Evolutionary conservation across 2,888 invertebrate species (phyloP), one percentile per base, ranked within the genome.

Genomic region (Morpho achilles): DNA sequence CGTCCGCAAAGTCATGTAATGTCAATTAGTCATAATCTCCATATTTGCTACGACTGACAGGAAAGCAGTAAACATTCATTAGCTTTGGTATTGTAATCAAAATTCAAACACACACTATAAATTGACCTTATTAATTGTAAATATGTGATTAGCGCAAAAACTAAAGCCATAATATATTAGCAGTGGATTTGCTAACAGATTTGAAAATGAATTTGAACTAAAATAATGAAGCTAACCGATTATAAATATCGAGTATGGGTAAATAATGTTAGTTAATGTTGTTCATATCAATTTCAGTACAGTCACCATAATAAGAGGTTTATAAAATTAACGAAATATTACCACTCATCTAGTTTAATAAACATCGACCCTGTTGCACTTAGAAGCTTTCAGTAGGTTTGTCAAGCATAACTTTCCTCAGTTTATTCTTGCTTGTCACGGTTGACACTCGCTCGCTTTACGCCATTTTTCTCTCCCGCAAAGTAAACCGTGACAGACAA

Each of bases 351-450:
- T 67, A 69, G 67, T 69, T 67, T 67, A 71, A 64, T 66, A 67
- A 69, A 66, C 69, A 70, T 72, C 67, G 72, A 69, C 80, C 77
- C 74, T 69, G 64, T 61, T 79, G 79, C 85, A 84, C 81, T 87
- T 82, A 75, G 72, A 76, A 71, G 84, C 72, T 73, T 84, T 82
- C 80, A 76, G 74, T 76, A 69, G 64, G 73, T 69, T 74, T 76
- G 80, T 80, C 80, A 77, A 79, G 73, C 75, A 73, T 73, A 75
- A 74, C 74, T 74, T 74, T 77, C 82, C 81, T 87, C 75, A 71
- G 69, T 70, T 61, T 72, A 70, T 75, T 76, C 74, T 75, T 73
- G 79, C 78, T 72, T 73, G 80, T 78, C 79, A 80, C 71, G 73
- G 76, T 67, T 71, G 77, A 67, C 76, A 78, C 75, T 68, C 75